Base-by-base conservation (phyloP, 2,888 invertebrate species). In the Flabesymbios commensalis region DNA sequence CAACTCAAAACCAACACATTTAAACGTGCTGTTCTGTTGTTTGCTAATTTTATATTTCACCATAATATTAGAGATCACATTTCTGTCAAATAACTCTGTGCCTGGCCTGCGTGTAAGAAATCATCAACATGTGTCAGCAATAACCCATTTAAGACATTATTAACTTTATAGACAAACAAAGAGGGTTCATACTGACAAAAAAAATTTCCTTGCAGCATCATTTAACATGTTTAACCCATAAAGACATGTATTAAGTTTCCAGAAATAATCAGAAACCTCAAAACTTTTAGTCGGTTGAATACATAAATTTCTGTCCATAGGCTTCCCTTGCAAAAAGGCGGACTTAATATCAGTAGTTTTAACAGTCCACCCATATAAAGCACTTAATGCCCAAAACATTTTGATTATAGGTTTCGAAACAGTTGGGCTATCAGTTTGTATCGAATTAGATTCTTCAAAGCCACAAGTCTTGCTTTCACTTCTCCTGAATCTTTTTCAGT, bases 321-420 rank as follows among this genome's bases (percentile, higher is more conserved):
- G 42, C 48, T 64, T 59, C n/a, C 70, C 69, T 42, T 70, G 64
- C 4, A 69, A 52, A 59, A 71, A 71, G 26, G 68, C 68, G 17
- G 68, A 65, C 45, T 66, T 71, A 31, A 69, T 69, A 51, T 69
- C 68, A 10, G 63, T 70, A 14, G 68, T 65, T 64, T 71, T 68
- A 7, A 65, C 54, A 2, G n/a, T 41, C 71, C 68, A 71, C 7
- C 57, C 28, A 53, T 63, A 49, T n/a, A 51, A 57, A n/a, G 65
- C 61, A 19, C 48, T 62, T 28, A 59, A 24, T 22, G 65, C 41
- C 5, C 68, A 58, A 51, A 66, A 55, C 26, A 66, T 58, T 49
- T 63, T 57, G 14, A 66, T 59, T 28, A 62, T 33, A 26, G 55
- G 53, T 51, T 65, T 65, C 5, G 57, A 51, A 26, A 63, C 49